Evolutionary conservation across 2,888 invertebrate species (phyloP).

Genomic region (Cheilosia impressa): DNA sequence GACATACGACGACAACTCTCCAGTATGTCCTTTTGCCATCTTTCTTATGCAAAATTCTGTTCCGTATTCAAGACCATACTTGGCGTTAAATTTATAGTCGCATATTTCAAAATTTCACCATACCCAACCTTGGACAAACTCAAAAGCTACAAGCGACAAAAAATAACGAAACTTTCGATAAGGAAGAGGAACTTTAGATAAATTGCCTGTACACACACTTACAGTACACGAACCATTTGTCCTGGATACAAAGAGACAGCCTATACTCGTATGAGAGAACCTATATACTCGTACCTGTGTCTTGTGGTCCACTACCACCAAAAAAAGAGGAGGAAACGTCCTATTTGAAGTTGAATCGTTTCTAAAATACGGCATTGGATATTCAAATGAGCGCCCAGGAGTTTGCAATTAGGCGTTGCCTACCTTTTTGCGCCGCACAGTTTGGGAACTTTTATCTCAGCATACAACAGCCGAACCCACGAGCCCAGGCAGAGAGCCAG

Average conservation of each 20-base stretch:
- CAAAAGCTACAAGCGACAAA: background rate
- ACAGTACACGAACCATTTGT: constrained; percentile 42
- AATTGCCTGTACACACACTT: constrained; percentile 45
- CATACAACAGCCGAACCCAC: background rate
- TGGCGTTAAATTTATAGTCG: constrained; percentile 68
- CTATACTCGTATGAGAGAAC: background rate
- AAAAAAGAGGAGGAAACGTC: background rate
- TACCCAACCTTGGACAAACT: background rate
- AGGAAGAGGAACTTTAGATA: constrained; percentile 49
- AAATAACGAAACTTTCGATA: constrained; percentile 29
- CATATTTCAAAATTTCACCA: constrained; percentile 64
- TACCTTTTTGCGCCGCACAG: constrained; percentile 51
- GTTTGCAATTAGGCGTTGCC: constrained; percentile 67
- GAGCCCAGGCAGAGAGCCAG: constrained; percentile 25
- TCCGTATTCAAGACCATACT: constrained; percentile 70
- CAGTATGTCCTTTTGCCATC: constrained; percentile 64
- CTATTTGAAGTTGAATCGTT: constrained; percentile 62
- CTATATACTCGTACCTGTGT: background rate
- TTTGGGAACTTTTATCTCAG: background rate
- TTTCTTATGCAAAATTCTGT: constrained; percentile 69
- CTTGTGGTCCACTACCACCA: background rate
- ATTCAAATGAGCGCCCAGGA: constrained; percentile 67
- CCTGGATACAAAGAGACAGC: constrained; percentile 24
- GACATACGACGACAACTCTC: constrained; percentile 57
- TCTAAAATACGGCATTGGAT: constrained; percentile 60